These are phyloP conservation scores for Brienomyrus longianalis DNA, from an alignment of 2,113 vertebrate genomes.

Conservation along the genomic window DNA sequence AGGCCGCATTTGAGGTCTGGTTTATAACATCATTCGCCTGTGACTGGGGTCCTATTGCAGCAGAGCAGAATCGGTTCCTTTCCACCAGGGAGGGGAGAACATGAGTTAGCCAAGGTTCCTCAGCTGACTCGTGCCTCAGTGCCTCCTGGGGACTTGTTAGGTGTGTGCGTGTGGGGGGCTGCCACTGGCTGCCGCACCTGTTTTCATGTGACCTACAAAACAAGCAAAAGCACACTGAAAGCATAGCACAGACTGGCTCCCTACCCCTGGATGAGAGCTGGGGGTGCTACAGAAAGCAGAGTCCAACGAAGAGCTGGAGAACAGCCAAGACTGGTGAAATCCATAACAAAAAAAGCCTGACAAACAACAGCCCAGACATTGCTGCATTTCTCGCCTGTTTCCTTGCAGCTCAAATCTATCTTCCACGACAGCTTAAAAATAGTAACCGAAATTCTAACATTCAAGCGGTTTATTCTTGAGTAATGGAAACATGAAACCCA, in stretches of 20 bases:
- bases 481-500: neutral
- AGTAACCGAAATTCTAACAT: slow-evolving; percentile 1
- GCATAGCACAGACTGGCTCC: neutral
- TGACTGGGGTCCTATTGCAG: neutral
- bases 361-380: neutral
- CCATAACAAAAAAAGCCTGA: neutral
- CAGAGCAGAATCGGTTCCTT: neutral
- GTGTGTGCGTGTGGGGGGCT: neutral
- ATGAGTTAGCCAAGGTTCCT: neutral
- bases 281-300: neutral
- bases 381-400: neutral
- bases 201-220: neutral
- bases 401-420: slow-evolving; percentile 8
- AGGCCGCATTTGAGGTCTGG: neutral
- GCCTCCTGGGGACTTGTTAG: neutral
- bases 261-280: neutral
- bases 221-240: neutral
- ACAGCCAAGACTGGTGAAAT: neutral
- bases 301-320: neutral
- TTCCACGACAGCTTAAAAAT: slow-evolving; percentile 5
- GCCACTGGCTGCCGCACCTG: neutral
- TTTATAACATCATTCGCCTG: neutral
- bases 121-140: neutral
- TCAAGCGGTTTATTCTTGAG: neutral
- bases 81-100: neutral